phyloP scores from a whole-genome alignment of 2,113 vertebrate genomes.

The Lichenostomus cassidix region DNA sequence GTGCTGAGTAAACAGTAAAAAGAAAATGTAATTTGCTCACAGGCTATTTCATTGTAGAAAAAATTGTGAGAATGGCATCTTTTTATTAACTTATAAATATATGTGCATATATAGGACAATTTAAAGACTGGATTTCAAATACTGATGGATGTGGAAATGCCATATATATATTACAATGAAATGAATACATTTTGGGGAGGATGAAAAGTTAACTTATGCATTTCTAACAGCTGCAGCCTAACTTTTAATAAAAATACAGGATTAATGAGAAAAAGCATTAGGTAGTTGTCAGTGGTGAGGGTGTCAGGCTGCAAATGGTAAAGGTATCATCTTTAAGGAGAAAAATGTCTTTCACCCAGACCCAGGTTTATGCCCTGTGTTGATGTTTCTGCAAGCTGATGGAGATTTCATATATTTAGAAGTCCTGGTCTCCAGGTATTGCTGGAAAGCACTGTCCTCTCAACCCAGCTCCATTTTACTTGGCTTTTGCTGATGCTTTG shows the following conservation, averaged over 20 bases:
- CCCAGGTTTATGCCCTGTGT: neutral
- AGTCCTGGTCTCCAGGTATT: neutral
- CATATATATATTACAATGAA: constrained; percentile 2
- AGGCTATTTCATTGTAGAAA: constrained; percentile 43
- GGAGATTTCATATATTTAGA: neutral
- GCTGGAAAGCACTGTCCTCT: neutral
- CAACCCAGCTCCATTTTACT: neutral
- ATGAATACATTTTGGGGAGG: neutral
- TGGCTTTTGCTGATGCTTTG: neutral
- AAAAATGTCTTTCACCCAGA: neutral
- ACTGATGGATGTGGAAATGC: constrained; percentile 17
- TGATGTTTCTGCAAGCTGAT: neutral
- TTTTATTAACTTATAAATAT: constrained; percentile 64
- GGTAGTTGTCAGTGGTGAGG: neutral
- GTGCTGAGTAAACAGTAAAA: constrained; percentile 67
- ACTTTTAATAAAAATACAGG: neutral
- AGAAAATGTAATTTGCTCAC: constrained; percentile 54
- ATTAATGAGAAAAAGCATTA: neutral
- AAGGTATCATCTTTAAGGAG: neutral
- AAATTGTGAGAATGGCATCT: neutral
- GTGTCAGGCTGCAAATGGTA: neutral
- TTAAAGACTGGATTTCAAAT: constrained; percentile 42
- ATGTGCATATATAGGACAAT: constrained; percentile 55
- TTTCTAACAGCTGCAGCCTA: neutral
- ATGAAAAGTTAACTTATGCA: neutral